Percentiles rank a stretch among this genome's conserved stretches.
Evolutionary conservation across 2,797 vertebrate genomes (phyloP).

Genomic region (Stomatorhinus walkeri): DNA sequence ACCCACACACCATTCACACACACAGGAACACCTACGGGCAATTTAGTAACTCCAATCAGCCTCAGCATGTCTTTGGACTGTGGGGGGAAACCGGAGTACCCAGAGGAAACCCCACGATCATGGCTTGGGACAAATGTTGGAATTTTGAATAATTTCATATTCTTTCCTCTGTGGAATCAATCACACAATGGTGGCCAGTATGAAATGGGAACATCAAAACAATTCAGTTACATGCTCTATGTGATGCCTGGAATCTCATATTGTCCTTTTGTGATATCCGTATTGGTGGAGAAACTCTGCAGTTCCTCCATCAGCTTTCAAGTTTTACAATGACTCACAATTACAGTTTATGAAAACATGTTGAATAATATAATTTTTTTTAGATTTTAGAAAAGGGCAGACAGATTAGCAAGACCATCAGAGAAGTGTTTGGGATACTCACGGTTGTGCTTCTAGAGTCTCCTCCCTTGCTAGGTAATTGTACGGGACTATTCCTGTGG

Average conservation of each 20-base stretch:
- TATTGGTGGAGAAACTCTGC: neutral
- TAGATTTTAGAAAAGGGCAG: neutral
- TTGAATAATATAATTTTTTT: neutral
- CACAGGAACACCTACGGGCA: no score
- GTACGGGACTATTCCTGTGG: slow-evolving; percentile 33
- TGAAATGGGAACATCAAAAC: neutral
- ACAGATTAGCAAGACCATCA: neutral
- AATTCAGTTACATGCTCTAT: neutral
- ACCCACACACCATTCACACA: no score
- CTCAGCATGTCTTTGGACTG: no score
- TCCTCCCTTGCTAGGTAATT: slow-evolving; percentile 41
- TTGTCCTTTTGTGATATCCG: neutral
- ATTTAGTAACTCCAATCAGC: no score
- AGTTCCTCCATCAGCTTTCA: neutral
- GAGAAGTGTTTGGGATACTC: slow-evolving; percentile 27
- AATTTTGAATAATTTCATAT: neutral
- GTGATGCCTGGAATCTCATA: neutral
- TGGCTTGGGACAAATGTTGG: neutral
- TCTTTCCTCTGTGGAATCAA: neutral
- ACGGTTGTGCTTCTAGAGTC: slow-evolving; percentile 45
- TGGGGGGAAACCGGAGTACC: no score
- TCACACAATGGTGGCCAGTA: neutral
- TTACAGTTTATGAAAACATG: neutral
- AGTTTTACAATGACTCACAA: neutral
- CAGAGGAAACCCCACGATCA: neutral